Conservation (phyloP, 2,113 vertebrate genomes). For the Nansenia antarctica region DNA sequence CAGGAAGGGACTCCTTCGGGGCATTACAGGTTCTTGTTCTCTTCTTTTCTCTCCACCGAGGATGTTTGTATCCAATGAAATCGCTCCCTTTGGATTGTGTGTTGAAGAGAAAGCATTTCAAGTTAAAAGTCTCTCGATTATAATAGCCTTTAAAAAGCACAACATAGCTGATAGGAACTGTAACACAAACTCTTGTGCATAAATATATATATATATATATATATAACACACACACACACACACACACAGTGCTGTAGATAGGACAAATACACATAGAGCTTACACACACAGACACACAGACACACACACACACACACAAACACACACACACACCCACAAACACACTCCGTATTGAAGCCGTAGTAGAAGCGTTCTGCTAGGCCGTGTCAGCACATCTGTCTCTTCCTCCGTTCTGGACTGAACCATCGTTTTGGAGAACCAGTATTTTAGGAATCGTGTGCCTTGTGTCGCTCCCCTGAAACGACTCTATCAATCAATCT, state of each 20-base stretch:
- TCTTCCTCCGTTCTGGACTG: slow-evolving; percentile 2
- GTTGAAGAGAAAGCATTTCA: slow-evolving; percentile 50
- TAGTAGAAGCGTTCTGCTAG: slow-evolving; percentile 34
- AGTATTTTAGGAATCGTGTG: slow-evolving; percentile 66
- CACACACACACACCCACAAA: slow-evolving; percentile 38
- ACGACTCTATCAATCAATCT: slow-evolving; percentile 53
- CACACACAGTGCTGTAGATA: slow-evolving; percentile 28
- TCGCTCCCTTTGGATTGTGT: slow-evolving; percentile 52
- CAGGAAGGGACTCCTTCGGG: slow-evolving; percentile 73
- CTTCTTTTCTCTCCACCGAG: slow-evolving; percentile 39
- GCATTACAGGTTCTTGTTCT: slow-evolving; percentile 83
- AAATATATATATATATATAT: no score
- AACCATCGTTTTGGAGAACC: slow-evolving; percentile 44
- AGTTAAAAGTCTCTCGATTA: slow-evolving; percentile 31
- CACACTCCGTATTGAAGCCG: slow-evolving; percentile 45
- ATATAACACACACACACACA: background rate
- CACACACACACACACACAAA: slow-evolving; percentile 6
- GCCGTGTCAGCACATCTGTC: slow-evolving; percentile 50
- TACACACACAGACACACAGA: slow-evolving; percentile 7
- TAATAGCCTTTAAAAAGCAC: slow-evolving; percentile 71
- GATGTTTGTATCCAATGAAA: slow-evolving; percentile 48
- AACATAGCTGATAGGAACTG: slow-evolving; percentile 61
- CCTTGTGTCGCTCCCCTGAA: slow-evolving; percentile 64
- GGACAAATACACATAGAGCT: no score
- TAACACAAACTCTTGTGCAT: slow-evolving; percentile 49